Evolutionary conservation across 2,888 invertebrate genomes (phyloP).

Genomic region (Lissonota sp.): DNA sequence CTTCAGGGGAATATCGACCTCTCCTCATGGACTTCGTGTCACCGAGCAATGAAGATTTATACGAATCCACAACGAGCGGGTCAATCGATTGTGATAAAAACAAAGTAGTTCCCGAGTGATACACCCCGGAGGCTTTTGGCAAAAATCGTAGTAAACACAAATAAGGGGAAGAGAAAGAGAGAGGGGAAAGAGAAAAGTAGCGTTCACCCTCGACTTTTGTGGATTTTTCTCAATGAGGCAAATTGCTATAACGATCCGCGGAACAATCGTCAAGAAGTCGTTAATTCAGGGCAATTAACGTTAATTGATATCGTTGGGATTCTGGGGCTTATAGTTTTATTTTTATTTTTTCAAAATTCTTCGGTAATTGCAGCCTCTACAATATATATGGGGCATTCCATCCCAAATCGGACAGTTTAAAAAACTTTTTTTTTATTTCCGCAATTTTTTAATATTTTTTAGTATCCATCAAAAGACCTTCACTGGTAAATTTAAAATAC

Average conservation of each 20-base stretch:
- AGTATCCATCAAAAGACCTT: too few relatives aligned
- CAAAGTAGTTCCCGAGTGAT: too few relatives aligned
- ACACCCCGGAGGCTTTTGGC: not conserved
- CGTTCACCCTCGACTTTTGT: constrained; percentile 5
- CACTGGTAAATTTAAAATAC: too few relatives aligned
- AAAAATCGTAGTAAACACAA: not conserved
- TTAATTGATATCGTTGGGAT: constrained; percentile 51
- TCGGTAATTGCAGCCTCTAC: constrained; percentile 14
- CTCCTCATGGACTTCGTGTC: constrained; percentile 32
- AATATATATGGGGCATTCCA: too few relatives aligned
- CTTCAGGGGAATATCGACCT: too few relatives aligned
- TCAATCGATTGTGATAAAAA: too few relatives aligned
- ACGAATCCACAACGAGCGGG: not conserved
- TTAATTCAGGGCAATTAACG: constrained; percentile 57
- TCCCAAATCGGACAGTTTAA: too few relatives aligned
- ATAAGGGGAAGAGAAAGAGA: not conserved
- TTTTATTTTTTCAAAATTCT: constrained; percentile 23
- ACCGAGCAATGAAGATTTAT: constrained; percentile 35
- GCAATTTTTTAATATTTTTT: too few relatives aligned
- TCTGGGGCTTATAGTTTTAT: constrained; percentile 21
- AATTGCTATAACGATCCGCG: constrained; percentile 43
- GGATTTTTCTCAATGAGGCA: constrained; percentile 19
- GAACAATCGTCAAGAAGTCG: constrained; percentile 31
- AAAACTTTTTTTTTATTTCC: too few relatives aligned
- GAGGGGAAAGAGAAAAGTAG: not conserved